Base-by-base conservation (phyloP, 2,113 vertebrate genomes). In the Stictonetta naevosa region DNA sequence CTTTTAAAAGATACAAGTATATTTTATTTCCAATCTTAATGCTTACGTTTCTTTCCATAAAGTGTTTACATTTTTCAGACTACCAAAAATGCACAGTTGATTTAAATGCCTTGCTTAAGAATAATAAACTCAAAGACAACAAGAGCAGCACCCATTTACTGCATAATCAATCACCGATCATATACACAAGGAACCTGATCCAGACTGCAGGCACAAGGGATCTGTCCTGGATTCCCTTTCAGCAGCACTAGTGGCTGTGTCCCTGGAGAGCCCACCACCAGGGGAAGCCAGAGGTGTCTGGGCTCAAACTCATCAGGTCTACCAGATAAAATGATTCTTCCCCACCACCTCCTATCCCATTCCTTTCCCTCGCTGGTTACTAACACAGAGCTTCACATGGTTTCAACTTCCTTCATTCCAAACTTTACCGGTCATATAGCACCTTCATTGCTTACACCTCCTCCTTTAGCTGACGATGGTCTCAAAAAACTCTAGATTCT, bases 21-120 rank as follows among this genome's bases (percentile, higher is more conserved):
- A 97, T 90, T 96, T 97, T 93, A 97, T 94, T 97, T 94, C 78
- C 66, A 97, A 62, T 33, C 80, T 95, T 95, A 68, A 92, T 40
- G 85, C 83, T 96, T 95, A 95, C 52, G 50, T 92, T 90, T 86
- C 90, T 91, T 91, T 87, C 88, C 92, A 88, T 42, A 86, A 96
- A 96, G 95, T 69, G 77, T 89, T 94, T 95, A 93, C 80, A 92
- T 94, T 90, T 94, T 90, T 74, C 76, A 73, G 75, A 80, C 91
- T 93, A 56, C 78, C 95, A 69, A 89, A 96, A 97, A 97, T 25
- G 64, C 93, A 89, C 52, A 84, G 58, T 80, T 84, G 82, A 96
- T 94, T 87, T 88, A 95, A 92, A 92, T 96, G 85, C 85, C 59
- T 93, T 84, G 92, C 93, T 97, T 86, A 96, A 92, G 55, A 97